phyloP scores from a whole-genome alignment of 2,113 vertebrate species.

The Mus musculus region DNA sequence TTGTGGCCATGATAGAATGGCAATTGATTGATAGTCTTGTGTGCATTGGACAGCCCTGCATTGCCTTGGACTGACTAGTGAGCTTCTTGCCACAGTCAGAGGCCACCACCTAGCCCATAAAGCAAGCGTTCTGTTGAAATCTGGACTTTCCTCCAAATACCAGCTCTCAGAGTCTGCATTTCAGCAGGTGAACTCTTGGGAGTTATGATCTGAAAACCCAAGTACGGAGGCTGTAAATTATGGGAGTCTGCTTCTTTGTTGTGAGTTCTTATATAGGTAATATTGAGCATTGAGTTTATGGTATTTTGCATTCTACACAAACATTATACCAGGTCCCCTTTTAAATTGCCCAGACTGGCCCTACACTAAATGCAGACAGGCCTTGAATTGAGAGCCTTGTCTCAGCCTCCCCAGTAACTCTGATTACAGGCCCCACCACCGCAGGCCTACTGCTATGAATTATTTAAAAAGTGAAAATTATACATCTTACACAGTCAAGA shows the following conservation, averaged over 20 bases:
- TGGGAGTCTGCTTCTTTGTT: not conserved
- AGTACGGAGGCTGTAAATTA: not conserved
- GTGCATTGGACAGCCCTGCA: not conserved
- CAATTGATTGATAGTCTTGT: conserved; percentile 11
- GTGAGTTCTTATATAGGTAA: not conserved
- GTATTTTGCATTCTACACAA: not conserved
- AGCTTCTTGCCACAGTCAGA: not conserved
- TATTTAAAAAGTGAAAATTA: not conserved
- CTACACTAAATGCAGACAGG: not conserved
- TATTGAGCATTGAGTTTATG: not conserved
- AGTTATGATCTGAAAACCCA: not conserved
- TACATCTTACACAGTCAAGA: not conserved
- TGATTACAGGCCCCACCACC: not conserved
- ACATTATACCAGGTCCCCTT: not conserved
- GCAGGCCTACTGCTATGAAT: not conserved
- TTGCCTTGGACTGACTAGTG: not conserved
- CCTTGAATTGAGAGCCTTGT: not conserved
- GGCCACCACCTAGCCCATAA: too few relatives aligned
- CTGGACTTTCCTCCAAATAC: not conserved
- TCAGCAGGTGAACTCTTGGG: not conserved
- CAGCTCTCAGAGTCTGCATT: not conserved
- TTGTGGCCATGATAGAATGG: conserved; percentile 46
- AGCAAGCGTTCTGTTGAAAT: not conserved
- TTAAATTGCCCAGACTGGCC: not conserved
- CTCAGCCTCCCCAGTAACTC: not conserved